phyloP scores from a whole-genome alignment of 2,113 vertebrate species.

The Heloderma charlesbogerti region DNA sequence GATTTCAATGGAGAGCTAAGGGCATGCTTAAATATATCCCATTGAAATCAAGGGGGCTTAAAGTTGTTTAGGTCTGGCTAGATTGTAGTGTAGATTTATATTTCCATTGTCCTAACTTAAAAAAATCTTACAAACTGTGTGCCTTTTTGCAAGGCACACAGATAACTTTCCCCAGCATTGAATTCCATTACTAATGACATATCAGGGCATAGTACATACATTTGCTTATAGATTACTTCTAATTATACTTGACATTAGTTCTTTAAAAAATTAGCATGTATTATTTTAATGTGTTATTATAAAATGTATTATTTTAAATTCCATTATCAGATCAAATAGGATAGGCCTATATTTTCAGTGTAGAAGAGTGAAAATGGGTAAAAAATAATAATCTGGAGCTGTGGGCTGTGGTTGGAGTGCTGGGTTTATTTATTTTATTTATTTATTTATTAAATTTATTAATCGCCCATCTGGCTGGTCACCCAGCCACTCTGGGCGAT shows the following conservation, averaged over 20 bases:
- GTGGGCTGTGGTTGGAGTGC: neutral
- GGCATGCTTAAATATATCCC: too few species aligned
- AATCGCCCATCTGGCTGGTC: too few species aligned
- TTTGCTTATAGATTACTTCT: constrained; percentile 16
- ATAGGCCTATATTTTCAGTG: neutral
- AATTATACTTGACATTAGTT: constrained; percentile 56
- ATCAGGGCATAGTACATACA: constrained; percentile 42
- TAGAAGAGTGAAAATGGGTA: neutral
- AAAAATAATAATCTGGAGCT: neutral
- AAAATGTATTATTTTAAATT: constrained; percentile 18
- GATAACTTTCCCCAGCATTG: constrained; percentile 45
- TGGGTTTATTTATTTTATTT: too few species aligned
- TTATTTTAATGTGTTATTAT: too few species aligned
- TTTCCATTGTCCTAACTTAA: constrained; percentile 26
- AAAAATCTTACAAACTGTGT: neutral
- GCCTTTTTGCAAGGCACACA: constrained; percentile 2
- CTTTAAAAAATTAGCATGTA: constrained; percentile 15
- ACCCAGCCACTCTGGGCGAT: too few species aligned
- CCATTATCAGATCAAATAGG: neutral
- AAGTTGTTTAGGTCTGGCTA: neutral
- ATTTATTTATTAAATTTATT: too few species aligned
- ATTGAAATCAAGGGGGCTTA: too few species aligned
- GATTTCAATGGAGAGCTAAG: neutral
- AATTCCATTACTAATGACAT: constrained; percentile 38
- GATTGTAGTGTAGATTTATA: neutral